These are phyloP conservation scores for Eurytoma californica DNA, from an alignment of 2,888 invertebrate genomes.

Conservation along the genomic window DNA sequence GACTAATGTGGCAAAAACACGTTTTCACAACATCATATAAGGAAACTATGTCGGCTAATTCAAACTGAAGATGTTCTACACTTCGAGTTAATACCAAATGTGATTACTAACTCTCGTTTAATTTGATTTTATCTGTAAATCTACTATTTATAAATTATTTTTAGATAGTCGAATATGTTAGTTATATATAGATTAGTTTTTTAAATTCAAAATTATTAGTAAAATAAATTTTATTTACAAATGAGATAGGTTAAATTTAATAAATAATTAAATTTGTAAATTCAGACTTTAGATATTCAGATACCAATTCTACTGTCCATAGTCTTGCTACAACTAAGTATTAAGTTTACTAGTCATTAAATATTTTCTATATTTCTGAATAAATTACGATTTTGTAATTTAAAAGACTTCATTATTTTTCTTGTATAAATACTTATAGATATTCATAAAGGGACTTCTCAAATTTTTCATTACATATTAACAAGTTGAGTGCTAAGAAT, in stretches of 20 bases:
- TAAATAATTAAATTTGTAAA: constrained; percentile 57
- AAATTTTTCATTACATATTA: no score
- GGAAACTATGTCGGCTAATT: constrained; percentile 66
- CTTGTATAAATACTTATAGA: no score
- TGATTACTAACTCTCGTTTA: constrained; percentile 36
- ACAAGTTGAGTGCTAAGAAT: no score
- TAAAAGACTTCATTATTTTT: no score
- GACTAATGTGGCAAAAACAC: constrained; percentile 59
- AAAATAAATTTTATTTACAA: no score
- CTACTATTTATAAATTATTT: constrained; percentile 18
- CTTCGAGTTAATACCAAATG: constrained; percentile 54
- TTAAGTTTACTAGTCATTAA: constrained; percentile 8
- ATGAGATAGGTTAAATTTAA: constrained; percentile 42
- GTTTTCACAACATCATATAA: constrained; percentile 65
- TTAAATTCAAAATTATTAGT: no score
- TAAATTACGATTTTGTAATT: no score
- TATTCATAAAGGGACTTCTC: background rate
- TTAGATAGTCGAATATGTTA: no score
- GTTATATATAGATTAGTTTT: no score
- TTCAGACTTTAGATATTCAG: constrained; percentile 69
- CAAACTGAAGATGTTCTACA: constrained; percentile 62
- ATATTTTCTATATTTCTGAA: constrained; percentile 17
- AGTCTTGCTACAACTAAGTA: constrained; percentile 17
- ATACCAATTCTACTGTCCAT: constrained; percentile 44
- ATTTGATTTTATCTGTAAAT: constrained; percentile 10